A percentile compares a stretch with the other conserved stretches of the same genome.
phyloP scores from a whole-genome alignment of 2,888 invertebrate species.

The Aplocera efformata region DNA sequence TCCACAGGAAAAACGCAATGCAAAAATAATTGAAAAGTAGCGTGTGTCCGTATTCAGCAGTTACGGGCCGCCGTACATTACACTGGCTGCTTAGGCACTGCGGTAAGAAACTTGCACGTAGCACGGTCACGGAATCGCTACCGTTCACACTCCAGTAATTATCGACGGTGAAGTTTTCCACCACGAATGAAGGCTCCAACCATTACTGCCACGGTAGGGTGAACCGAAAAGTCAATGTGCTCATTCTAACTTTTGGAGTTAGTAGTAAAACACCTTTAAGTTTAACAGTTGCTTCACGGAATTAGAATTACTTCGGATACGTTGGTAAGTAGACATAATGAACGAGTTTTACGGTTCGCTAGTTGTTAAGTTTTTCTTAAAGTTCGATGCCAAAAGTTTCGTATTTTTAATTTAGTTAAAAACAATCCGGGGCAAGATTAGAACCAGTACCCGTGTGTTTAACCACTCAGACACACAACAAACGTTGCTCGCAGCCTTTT shows the following conservation, averaged over 20 bases:
- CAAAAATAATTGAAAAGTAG: no score
- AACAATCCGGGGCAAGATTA: not conserved
- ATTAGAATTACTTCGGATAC: slow-evolving; percentile 32
- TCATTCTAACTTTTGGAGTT: slow-evolving; percentile 43
- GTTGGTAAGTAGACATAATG: slow-evolving; percentile 23
- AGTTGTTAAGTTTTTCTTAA: slow-evolving; percentile 22
- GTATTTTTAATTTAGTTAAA: slow-evolving; percentile 3
- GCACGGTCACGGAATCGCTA: slow-evolving; percentile 43
- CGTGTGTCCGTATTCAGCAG: no score
- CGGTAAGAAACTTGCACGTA: slow-evolving; percentile 7
- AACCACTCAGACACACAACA: no score
- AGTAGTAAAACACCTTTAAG: slow-evolving; percentile 40
- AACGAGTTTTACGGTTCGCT: slow-evolving; percentile 23
- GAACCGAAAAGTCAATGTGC: slow-evolving; percentile 45
- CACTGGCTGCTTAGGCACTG: not conserved
- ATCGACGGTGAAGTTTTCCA: slow-evolving; percentile 63
- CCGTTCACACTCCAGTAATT: slow-evolving; percentile 67
- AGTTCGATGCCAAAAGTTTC: slow-evolving; percentile 1
- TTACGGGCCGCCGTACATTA: no score
- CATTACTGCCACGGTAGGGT: slow-evolving; percentile 47
- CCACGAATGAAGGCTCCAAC: slow-evolving; percentile 50
- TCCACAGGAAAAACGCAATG: no score
- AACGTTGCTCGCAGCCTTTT: no score
- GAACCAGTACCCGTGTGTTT: not conserved
- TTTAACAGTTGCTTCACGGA: slow-evolving; percentile 34